Conservation (phyloP, 2,797 vertebrate species). For the Coluber constrictor region DNA sequence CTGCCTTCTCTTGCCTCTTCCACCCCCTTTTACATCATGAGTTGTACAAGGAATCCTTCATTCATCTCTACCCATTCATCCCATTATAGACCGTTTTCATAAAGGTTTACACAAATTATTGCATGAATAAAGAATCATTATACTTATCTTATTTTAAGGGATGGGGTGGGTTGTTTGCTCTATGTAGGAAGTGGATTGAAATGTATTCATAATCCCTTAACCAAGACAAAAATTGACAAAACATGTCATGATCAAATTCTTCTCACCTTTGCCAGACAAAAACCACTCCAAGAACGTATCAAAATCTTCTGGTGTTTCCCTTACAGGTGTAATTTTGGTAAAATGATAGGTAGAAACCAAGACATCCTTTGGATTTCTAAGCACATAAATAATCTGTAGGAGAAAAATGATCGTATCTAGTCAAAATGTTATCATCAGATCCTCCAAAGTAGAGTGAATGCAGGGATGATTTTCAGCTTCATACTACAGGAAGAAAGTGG, state of each 20-base stretch:
- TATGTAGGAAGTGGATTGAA: not conserved
- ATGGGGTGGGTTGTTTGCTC: not conserved
- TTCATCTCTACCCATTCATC: not conserved
- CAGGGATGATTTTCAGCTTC: not conserved
- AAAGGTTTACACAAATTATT: not conserved
- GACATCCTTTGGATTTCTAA: constrained; percentile 46
- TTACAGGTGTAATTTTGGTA: not conserved
- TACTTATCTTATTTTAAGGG: not conserved
- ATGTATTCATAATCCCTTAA: not conserved
- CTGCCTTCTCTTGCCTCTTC: not conserved
- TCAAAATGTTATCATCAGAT: not conserved
- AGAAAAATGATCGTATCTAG: not conserved
- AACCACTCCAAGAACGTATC: constrained; percentile 35
- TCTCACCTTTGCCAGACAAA: constrained; percentile 39
- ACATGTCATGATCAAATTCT: not conserved
- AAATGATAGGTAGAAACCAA: constrained; percentile 42
- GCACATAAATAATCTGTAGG: constrained; percentile 44
- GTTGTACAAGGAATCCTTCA: not conserved
- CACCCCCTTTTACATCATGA: not conserved
- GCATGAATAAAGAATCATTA: not conserved
- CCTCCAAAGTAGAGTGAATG: not conserved
- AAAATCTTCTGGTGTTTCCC: constrained; percentile 17
- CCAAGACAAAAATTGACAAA: not conserved
- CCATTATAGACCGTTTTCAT: not conserved
- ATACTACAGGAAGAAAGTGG: not conserved